Evolutionary conservation across 2,113 vertebrate genomes (phyloP).

Genomic region (Ictalurus furcatus): DNA sequence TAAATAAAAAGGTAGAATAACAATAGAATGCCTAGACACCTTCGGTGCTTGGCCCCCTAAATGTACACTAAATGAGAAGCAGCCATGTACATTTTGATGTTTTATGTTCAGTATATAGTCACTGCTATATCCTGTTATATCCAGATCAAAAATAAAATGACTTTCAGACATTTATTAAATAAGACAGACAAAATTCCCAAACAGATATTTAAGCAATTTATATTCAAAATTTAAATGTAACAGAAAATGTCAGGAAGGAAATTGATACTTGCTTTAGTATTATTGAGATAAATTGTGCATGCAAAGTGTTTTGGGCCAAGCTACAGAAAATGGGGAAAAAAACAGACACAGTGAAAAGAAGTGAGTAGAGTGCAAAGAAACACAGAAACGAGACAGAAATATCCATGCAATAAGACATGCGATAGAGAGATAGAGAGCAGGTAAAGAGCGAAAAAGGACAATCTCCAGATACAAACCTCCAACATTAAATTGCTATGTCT

Average conservation of each 20-base stretch:
- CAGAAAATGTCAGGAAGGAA: conserved; percentile 48
- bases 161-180: neutral
- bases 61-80: neutral
- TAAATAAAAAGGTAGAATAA: too few relatives aligned
- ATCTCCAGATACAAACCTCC: conserved; percentile 95
- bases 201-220: conserved; percentile 71
- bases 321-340: conserved; percentile 53
- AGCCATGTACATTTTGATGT: neutral
- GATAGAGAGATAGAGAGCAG: conserved; percentile 61
- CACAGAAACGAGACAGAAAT: conserved; percentile 21
- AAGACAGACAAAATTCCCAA: conserved; percentile 64
- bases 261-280: conserved; percentile 74
- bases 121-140: too few relatives aligned
- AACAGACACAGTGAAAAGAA: conserved; percentile 37
- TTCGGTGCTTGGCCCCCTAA: too few relatives aligned
- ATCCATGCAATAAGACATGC: conserved; percentile 54
- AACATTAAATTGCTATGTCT: conserved; percentile 99
- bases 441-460: conserved; percentile 58
- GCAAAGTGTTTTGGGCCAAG: conserved; percentile 70
- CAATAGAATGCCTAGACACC: too few relatives aligned
- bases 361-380: conserved; percentile 14
- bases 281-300: conserved; percentile 73
- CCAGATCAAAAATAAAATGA: neutral
- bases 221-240: conserved; percentile 9
- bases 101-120: neutral